phyloP scores from a whole-genome alignment of 2,797 vertebrate genomes.

The Megalops cyprinoides region DNA sequence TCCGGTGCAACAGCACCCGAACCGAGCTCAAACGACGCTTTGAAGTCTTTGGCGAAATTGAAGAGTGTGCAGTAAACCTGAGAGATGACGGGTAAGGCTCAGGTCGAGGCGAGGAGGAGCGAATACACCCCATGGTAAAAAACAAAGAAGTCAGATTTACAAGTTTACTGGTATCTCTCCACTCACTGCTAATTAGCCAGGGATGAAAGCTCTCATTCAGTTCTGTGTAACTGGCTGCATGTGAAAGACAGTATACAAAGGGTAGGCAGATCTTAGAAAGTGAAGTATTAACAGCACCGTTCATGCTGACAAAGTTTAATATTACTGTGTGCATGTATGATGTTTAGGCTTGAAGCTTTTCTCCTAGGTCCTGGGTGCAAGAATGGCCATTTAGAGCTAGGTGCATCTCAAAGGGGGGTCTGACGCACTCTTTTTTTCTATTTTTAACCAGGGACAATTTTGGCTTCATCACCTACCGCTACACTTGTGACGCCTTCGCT shows the following conservation, averaged over 20 bases:
- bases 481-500: slow-evolving; percentile 96
- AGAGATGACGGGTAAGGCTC: slow-evolving; percentile 91
- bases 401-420: slow-evolving; percentile 50
- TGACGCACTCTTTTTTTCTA: slow-evolving; percentile 52
- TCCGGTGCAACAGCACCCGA: slow-evolving; percentile 89
- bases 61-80: slow-evolving; percentile 96
- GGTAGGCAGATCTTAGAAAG: slow-evolving; percentile 37
- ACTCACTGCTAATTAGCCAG: slow-evolving; percentile 40
- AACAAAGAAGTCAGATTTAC: slow-evolving; percentile 26
- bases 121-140: slow-evolving; percentile 11
- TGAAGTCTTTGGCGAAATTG: slow-evolving; percentile 98
- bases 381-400: not conserved
- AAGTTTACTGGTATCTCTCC: slow-evolving; percentile 32
- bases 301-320: slow-evolving; percentile 6
- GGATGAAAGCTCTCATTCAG: slow-evolving; percentile 35
- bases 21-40: slow-evolving; percentile 93
- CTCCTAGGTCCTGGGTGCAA: not conserved
- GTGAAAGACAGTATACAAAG: slow-evolving; percentile 36
- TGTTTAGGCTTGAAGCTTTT: not conserved
- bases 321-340: not conserved
- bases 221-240: not conserved
- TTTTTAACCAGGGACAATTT: slow-evolving; percentile 87
- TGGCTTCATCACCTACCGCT: slow-evolving; percentile 99
- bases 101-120: not conserved
- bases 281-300: not conserved